Evolutionary conservation across 2,113 vertebrate genomes (phyloP).

Genomic region (Colius striatus): DNA sequence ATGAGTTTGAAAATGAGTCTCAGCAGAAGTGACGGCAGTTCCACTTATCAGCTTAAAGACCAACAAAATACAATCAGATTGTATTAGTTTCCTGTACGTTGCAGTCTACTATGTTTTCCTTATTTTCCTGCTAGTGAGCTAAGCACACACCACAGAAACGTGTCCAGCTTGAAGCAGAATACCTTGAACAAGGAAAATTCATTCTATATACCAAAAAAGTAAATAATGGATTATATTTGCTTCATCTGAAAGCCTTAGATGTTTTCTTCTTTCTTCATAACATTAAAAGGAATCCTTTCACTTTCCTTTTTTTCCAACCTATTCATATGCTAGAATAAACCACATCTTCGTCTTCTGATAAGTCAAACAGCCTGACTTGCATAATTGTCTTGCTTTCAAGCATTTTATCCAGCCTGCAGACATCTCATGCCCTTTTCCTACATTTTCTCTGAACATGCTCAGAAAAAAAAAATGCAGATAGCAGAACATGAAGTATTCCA

Average conservation of each 20-base stretch:
- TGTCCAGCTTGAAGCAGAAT: background rate
- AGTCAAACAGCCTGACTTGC: background rate
- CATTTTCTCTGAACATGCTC: background rate
- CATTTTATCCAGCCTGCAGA: background rate
- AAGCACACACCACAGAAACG: background rate
- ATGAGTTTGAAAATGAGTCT: background rate
- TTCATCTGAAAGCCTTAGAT: background rate
- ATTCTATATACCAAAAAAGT: background rate
- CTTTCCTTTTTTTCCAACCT: background rate
- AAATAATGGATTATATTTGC: background rate
- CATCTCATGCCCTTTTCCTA: background rate
- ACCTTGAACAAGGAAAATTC: background rate
- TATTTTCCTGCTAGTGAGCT: background rate
- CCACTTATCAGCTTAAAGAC: background rate
- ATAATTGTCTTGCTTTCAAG: background rate
- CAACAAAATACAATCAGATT: background rate
- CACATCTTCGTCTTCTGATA: background rate
- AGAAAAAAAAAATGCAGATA: background rate
- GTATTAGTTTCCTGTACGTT: background rate
- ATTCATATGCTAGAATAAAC: background rate
- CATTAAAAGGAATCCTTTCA: background rate
- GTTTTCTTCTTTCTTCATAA: background rate
- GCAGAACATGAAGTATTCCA: background rate
- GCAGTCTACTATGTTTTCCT: background rate
- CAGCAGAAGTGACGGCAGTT: background rate